Evolutionary conservation across 2,797 vertebrate genomes (phyloP).

Genomic region (Peromyscus eremicus): DNA sequence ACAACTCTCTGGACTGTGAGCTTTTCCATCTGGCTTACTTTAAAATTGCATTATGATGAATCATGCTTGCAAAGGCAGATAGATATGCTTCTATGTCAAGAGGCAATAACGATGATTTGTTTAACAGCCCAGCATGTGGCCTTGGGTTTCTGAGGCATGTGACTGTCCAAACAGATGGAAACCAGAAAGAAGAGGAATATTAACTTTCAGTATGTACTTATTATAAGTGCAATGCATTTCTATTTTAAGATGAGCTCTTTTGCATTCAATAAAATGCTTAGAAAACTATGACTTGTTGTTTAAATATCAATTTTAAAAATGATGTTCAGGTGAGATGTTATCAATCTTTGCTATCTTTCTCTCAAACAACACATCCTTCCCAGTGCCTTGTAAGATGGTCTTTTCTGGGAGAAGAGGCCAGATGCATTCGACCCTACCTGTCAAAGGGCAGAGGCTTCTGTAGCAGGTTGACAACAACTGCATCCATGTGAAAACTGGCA

Average conservation of each 20-base stretch:
- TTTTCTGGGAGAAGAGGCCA: not conserved
- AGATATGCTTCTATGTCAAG: not conserved
- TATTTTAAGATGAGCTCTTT: not conserved
- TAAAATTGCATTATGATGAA: not conserved
- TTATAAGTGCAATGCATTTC: not conserved
- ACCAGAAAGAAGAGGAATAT: slow-evolving; percentile 10
- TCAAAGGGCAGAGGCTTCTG: slow-evolving; percentile 81
- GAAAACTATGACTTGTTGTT: slow-evolving; percentile 1
- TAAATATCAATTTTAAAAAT: slow-evolving; percentile 41
- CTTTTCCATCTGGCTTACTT: not conserved
- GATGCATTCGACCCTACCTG: slow-evolving; percentile 63
- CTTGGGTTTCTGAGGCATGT: not conserved
- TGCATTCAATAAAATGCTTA: not conserved
- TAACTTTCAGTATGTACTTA: not conserved
- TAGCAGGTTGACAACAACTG: slow-evolving; percentile 69
- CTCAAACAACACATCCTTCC: not conserved
- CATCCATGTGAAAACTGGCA: slow-evolving; percentile 74
- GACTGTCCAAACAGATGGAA: slow-evolving; percentile 7
- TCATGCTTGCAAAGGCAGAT: not conserved
- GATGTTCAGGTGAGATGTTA: not conserved
- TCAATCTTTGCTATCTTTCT: not conserved
- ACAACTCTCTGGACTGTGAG: not conserved
- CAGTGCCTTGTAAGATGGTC: not conserved
- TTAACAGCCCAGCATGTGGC: not conserved
- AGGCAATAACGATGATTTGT: not conserved